phyloP scores from a whole-genome alignment of 2,888 invertebrate species.

The Volucella inflata region DNA sequence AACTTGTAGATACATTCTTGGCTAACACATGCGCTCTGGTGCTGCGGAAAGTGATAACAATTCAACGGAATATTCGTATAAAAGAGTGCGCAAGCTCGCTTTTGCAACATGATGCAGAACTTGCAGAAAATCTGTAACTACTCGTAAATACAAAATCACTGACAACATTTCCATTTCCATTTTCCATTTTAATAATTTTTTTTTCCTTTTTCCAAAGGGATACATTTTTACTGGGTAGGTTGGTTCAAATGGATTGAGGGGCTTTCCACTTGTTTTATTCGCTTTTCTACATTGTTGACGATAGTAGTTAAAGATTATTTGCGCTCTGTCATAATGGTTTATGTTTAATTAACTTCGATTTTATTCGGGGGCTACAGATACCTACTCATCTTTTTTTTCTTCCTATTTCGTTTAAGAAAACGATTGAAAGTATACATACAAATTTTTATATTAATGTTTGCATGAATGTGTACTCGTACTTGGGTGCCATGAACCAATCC shows the following conservation, averaged over 20 bases:
- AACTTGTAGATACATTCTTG: constrained; percentile 23
- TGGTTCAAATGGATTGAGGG: neutral
- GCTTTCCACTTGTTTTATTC: constrained; percentile 7
- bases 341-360: constrained; percentile 74
- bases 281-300: constrained; percentile 32
- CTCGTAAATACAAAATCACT: constrained; percentile 8
- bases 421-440: neutral
- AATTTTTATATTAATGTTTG: neutral
- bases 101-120: constrained; percentile 66
- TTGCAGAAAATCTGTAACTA: constrained; percentile 23
- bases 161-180: constrained; percentile 58
- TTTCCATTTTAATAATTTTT: too few relatives aligned
- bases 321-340: constrained; percentile 61
- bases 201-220: neutral
- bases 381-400: constrained; percentile 9
- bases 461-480: neutral
- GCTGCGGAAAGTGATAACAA: constrained; percentile 28
- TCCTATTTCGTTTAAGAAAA: neutral
- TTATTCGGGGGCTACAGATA: constrained; percentile 49
- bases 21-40: constrained; percentile 54
- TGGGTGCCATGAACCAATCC: neutral
- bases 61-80: neutral
- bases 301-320: constrained; percentile 36
- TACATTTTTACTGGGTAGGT: neutral
- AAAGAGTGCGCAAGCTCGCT: constrained; percentile 56